phyloP scores from a whole-genome alignment of 2,113 vertebrate species.

The Pithys albifrons region DNA sequence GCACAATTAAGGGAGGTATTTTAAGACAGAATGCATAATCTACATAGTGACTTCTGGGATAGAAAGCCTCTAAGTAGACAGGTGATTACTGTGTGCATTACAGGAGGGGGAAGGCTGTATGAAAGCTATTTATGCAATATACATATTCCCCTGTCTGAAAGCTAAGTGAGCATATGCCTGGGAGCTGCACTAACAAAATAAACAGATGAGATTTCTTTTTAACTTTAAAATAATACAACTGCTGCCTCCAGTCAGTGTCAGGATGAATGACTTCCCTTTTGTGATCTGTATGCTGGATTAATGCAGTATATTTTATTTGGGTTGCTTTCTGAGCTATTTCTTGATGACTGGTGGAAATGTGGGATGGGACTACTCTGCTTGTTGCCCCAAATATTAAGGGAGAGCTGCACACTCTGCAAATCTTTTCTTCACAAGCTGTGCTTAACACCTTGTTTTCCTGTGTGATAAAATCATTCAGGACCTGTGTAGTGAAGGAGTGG shows the following conservation, averaged over 20 bases:
- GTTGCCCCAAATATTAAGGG: neutral
- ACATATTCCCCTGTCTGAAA: constrained; percentile 38
- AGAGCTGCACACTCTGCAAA: neutral
- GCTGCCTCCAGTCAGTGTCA: constrained; percentile 13
- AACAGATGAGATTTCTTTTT: constrained; percentile 40
- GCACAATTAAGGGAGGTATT: constrained; percentile 16
- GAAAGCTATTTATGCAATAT: constrained; percentile 50
- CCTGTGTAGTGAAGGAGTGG: neutral
- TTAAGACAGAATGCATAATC: neutral
- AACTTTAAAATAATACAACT: constrained; percentile 21
- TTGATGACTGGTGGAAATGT: neutral
- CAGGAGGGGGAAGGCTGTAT: neutral
- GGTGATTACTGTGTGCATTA: constrained; percentile 18
- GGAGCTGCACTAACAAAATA: constrained; percentile 45
- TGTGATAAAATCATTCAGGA: neutral
- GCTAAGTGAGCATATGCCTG: constrained; percentile 40
- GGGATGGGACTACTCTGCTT: neutral
- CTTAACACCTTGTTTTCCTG: neutral
- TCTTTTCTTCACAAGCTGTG: neutral
- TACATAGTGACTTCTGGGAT: neutral
- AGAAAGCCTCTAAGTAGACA: constrained; percentile 29
- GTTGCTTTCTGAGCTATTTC: neutral
- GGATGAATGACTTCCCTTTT: constrained; percentile 1
- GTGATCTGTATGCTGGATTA: neutral
- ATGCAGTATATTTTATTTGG: neutral